Evolutionary conservation across 2,888 invertebrate genomes (phyloP), one percentile per base, ranked within the genome.

Genomic region (Bhutanitis thaidina): DNA sequence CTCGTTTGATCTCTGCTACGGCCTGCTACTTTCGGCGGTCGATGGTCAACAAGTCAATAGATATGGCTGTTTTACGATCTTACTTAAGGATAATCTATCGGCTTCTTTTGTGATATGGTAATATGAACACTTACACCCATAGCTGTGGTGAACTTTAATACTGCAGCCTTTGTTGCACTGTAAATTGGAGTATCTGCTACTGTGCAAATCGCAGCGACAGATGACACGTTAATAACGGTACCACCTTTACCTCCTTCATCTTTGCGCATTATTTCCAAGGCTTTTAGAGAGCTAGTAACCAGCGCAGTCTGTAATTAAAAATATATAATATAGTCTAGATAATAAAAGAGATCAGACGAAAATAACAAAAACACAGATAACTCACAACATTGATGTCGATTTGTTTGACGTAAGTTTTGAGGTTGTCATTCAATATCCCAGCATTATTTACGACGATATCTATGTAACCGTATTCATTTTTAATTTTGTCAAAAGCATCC

Each of bases 301-400:
- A 70, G 12, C 3, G 71, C 68, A 2, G 63, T 65, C 74, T 74
- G n/a, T n/a, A n/a, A n/a, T n/a, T n/a, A n/a, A n/a, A n/a, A n/a
- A n/a, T n/a, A n/a, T n/a, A n/a, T n/a, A n/a, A n/a, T n/a, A n/a
- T n/a, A n/a, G n/a, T n/a, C n/a, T n/a, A n/a, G n/a, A n/a, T n/a
- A n/a, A n/a, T n/a, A 60, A 3, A 41, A 50, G 10, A 12, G 12
- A 30, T 4, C 1, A 30, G 30, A n/a, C 2, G n/a, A 30, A 10
- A 30, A 30, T 30, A 30, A 20, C 20, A 20, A 8, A 8, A 27
- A 27, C 1, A 1, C n/a, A 20, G 36, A 35, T 29, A 1, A 69
- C 76, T 68, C 60, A 79, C 80, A 43, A 76, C 55, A 62, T 80
- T 80, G 7, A 79, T 56, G 7, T 62, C 60, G 45, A 77, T 68